Percentiles rank a stretch among this genome's conserved stretches.
Conservation (phyloP, 2,113 vertebrate species). For the Carassius gibelio region DNA sequence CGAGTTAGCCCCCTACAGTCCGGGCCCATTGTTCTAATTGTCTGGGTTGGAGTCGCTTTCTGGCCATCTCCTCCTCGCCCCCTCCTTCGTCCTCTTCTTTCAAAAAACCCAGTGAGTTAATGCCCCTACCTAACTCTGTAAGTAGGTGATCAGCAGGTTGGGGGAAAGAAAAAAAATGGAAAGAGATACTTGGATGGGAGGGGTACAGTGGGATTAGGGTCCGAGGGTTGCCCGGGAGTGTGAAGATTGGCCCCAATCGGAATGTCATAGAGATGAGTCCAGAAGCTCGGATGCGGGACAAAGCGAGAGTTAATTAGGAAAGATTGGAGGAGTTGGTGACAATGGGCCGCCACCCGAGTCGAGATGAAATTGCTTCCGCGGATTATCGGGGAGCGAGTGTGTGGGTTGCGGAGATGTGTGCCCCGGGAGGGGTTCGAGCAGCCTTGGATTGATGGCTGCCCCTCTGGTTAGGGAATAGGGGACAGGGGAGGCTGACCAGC, state of each 20-base stretch:
- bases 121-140: slow-evolving; percentile 86
- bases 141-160: slow-evolving; percentile 93
- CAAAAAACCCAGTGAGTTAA: slow-evolving; percentile 74
- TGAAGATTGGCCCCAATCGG: slow-evolving; percentile 83
- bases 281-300: slow-evolving; percentile 86
- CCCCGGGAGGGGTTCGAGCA: slow-evolving; percentile 66
- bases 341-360: slow-evolving; percentile 83
- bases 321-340: slow-evolving; percentile 85
- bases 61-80: slow-evolving; percentile 75
- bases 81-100: slow-evolving; percentile 71
- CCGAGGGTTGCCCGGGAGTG: slow-evolving; percentile 87
- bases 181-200: slow-evolving; percentile 75
- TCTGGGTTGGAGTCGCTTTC: slow-evolving; percentile 85
- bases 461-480: slow-evolving; percentile 82
- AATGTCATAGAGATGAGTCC: slow-evolving; percentile 91
- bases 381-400: slow-evolving; percentile 84
- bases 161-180: slow-evolving; percentile 69
- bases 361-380: slow-evolving; percentile 88
- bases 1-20: slow-evolving; percentile 96
- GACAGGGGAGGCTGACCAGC: slow-evolving; percentile 78
- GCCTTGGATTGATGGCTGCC: slow-evolving; percentile 80
- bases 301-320: slow-evolving; percentile 94
- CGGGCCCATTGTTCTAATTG: slow-evolving; percentile 90
- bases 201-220: slow-evolving; percentile 75
- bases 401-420: slow-evolving; percentile 73